Percentiles rank a stretch among this genome's conserved stretches.
phyloP scores from a whole-genome alignment of 2,888 invertebrate genomes.

The Dione juno region DNA sequence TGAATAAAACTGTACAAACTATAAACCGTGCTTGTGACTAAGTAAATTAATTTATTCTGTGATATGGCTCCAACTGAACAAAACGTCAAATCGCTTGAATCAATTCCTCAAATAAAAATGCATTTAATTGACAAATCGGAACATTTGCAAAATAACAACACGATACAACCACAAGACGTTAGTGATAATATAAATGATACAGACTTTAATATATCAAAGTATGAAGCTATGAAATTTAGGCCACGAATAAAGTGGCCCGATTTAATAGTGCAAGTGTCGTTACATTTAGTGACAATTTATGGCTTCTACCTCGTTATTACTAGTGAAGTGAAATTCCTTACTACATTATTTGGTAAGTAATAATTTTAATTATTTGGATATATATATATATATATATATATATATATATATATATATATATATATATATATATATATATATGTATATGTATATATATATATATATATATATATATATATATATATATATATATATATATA shows the following conservation, averaged over 20 bases:
- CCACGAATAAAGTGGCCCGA: conserved; percentile 89
- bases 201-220: conserved; percentile 70
- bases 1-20: not conserved
- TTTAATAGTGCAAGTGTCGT: conserved; percentile 86
- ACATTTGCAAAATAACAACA: conserved; percentile 62
- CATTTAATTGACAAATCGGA: conserved; percentile 55
- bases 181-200: conserved; percentile 57
- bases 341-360: conserved; percentile 89
- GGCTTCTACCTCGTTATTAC: conserved; percentile 87
- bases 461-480: too few relatives aligned
- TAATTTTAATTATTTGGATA: not conserved
- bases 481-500: too few relatives aligned
- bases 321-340: conserved; percentile 82
- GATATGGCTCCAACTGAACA: conserved; percentile 68
- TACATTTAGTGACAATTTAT: conserved; percentile 88
- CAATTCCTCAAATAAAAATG: conserved; percentile 58
- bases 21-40: not conserved
- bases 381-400: too few relatives aligned
- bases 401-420: too few relatives aligned
- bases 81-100: conserved; percentile 57
- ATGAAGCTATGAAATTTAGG: conserved; percentile 80
- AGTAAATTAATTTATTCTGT: conserved; percentile 38
- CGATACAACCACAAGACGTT: conserved; percentile 45
- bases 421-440: too few relatives aligned
- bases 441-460: too few relatives aligned